phyloP scores from a whole-genome alignment of 2,888 invertebrate species.

The Plebejus argus region DNA sequence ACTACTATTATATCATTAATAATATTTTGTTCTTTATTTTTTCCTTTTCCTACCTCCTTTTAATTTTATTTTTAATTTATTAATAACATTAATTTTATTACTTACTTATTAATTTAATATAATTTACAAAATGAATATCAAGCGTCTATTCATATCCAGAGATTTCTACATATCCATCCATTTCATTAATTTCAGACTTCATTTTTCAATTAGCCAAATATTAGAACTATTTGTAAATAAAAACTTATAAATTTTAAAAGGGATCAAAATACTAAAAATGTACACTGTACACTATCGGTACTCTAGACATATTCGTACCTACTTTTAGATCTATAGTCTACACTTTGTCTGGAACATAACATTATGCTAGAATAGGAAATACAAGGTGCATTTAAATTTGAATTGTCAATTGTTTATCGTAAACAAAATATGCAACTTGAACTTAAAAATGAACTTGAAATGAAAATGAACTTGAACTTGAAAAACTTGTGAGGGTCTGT shows the following conservation, averaged over 20 bases:
- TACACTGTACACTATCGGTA: slow-evolving; percentile 77
- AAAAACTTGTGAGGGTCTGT: not conserved
- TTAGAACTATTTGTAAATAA: slow-evolving; percentile 77
- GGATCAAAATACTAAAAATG: slow-evolving; percentile 78
- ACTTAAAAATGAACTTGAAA: not conserved
- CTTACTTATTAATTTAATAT: not conserved
- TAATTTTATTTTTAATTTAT: slow-evolving; percentile 52
- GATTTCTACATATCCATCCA: slow-evolving; percentile 31
- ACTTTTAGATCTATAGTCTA: slow-evolving; percentile 72
- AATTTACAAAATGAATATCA: slow-evolving; percentile 6
- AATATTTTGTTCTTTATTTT: slow-evolving; percentile 72
- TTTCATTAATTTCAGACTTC: slow-evolving; percentile 47
- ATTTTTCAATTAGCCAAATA: slow-evolving; percentile 55
- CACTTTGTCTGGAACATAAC: slow-evolving; percentile 59
- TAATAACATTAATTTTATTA: slow-evolving; percentile 29
- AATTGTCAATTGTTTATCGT: not conserved
- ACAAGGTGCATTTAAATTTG: not conserved
- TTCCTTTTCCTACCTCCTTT: slow-evolving; percentile 58
- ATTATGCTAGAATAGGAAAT: slow-evolving; percentile 26
- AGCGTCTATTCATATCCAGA: slow-evolving; percentile 28
- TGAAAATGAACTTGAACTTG: not conserved
- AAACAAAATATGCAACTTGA: not conserved
- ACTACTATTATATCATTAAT: slow-evolving; percentile 77
- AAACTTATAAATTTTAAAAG: slow-evolving; percentile 75
- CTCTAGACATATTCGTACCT: slow-evolving; percentile 72